These are phyloP conservation scores for Anarrhichthys ocellatus DNA, from an alignment of 2,113 vertebrate species.

Conservation along the genomic window DNA sequence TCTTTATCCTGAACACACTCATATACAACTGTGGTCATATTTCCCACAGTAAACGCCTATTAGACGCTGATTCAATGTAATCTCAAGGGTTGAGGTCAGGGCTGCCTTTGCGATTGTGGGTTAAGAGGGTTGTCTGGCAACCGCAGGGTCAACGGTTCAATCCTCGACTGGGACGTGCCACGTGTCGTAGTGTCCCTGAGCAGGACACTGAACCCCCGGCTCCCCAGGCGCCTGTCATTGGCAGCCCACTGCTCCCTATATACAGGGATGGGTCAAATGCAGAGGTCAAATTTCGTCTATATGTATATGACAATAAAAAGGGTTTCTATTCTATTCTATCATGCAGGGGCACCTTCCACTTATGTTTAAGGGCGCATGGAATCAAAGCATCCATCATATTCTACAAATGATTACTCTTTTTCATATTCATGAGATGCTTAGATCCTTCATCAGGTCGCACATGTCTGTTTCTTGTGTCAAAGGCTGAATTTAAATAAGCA, in stretches of 20 bases:
- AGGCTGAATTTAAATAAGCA: constrained; percentile 57
- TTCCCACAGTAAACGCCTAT: neutral
- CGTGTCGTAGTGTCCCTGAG: no score
- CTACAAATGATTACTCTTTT: constrained; percentile 44
- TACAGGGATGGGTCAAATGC: no score
- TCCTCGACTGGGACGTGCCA: no score
- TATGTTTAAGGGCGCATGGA: constrained; percentile 30
- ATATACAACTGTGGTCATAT: neutral
- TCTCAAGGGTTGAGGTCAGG: neutral
- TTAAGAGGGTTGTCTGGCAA: no score
- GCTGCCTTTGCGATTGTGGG: neutral
- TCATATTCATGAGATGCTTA: constrained; percentile 54
- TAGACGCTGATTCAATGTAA: neutral
- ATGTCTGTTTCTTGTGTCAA: constrained; percentile 50
- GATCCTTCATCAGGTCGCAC: constrained; percentile 49
- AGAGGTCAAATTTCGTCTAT: no score
- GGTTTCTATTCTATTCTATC: no score
- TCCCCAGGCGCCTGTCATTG: no score
- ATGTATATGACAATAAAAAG: no score
- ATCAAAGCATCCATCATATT: constrained; percentile 50
- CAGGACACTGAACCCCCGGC: no score
- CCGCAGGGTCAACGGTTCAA: no score
- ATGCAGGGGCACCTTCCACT: neutral
- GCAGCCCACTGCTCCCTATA: no score
- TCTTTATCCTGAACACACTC: neutral